These are phyloP conservation scores for Molanna angustata DNA, from an alignment of 2,888 invertebrate genomes.

Conservation along the genomic window DNA sequence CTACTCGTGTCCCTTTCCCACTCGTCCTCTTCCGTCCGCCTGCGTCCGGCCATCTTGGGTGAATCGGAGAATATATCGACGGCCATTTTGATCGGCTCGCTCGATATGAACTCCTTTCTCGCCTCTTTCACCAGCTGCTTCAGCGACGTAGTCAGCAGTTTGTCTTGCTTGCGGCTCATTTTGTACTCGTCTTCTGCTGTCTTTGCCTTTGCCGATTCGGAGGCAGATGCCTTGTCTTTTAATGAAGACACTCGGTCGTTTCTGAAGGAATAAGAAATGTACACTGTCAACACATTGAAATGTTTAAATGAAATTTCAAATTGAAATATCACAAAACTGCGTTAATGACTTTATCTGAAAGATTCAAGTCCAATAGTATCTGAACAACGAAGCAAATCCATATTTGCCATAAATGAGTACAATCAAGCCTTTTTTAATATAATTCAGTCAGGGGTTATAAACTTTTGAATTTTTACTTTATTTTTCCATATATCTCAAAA, in stretches of 20 bases:
- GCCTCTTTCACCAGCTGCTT: conserved; percentile 30
- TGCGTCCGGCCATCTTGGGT: not conserved
- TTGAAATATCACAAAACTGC: not conserved
- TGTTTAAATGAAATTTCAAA: no score
- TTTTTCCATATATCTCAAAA: no score
- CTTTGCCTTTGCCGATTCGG: conserved; percentile 24
- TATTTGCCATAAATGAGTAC: no score
- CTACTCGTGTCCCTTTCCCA: not conserved
- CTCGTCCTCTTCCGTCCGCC: conserved; percentile 10
- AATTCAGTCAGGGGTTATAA: no score
- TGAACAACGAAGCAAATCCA: no score
- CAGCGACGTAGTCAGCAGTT: conserved; percentile 25
- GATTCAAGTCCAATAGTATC: no score
- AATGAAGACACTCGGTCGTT: conserved; percentile 27
- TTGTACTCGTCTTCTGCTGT: conserved; percentile 19
- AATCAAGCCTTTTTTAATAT: no score
- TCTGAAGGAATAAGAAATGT: conserved; percentile 12
- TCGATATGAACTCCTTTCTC: conserved; percentile 26
- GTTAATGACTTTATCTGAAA: not conserved
- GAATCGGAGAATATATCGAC: conserved; percentile 30
- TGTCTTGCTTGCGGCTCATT: conserved; percentile 23
- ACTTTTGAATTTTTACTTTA: no score
- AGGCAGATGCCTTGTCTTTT: conserved; percentile 32
- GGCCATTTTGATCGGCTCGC: conserved; percentile 31
- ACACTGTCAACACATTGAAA: no score